Evolutionary conservation across 2,113 vertebrate genomes (phyloP).

Genomic region (Melanotaenia duboulayi): DNA sequence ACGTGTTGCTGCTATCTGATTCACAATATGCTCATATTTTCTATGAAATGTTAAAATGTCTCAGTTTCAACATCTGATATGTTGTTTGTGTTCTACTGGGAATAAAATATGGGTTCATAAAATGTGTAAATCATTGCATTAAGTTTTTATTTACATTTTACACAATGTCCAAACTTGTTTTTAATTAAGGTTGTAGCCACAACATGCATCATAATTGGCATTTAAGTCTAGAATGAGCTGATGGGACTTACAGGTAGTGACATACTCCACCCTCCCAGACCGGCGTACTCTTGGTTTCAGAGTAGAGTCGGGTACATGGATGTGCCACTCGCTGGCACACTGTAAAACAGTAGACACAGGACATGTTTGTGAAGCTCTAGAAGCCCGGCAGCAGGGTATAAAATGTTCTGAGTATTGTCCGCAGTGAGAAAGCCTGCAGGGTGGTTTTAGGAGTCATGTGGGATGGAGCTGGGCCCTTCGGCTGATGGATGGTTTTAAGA

Average conservation of each 20-base stretch:
- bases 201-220: background rate
- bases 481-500: constrained; percentile 70
- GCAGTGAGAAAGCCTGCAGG: constrained; percentile 26
- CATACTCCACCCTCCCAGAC: constrained; percentile 92
- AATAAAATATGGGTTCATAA: no score
- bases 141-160: no score
- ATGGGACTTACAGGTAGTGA: constrained; percentile 83
- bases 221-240: background rate
- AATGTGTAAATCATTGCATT: no score
- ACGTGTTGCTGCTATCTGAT: no score
- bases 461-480: constrained; percentile 31
- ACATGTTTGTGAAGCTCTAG: no score
- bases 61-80: no score
- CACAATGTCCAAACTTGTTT: no score
- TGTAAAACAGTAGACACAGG: constrained; percentile 64
- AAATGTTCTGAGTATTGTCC: constrained; percentile 13
- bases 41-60: no score
- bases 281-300: constrained; percentile 91
- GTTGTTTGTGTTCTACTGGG: no score
- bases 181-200: no score
- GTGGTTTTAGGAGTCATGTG: constrained; percentile 45
- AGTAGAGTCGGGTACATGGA: constrained; percentile 92
- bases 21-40: no score
- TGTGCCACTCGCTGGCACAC: constrained; percentile 90
- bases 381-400: no score